These are phyloP conservation scores for Gopherus evgoodei DNA, from an alignment of 2,113 vertebrate genomes.

Conservation along the genomic window DNA sequence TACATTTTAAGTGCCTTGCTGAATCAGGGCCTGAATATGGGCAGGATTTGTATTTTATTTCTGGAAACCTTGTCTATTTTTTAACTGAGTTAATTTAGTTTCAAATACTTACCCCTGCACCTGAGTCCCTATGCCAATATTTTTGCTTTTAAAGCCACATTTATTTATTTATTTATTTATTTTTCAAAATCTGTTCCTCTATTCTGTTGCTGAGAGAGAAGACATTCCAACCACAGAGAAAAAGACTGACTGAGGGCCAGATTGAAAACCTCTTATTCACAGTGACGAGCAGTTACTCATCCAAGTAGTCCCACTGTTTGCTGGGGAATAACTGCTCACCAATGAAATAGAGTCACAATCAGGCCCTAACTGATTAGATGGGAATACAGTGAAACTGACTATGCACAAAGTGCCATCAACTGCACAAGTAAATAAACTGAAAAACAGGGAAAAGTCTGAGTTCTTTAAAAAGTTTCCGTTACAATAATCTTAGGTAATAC, in stretches of 20 bases:
- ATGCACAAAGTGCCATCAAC: neutral
- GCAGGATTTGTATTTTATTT: neutral
- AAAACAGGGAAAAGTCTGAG: neutral
- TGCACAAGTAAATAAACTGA: neutral
- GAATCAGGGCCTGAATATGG: neutral
- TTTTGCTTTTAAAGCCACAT: neutral
- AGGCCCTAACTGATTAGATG: neutral
- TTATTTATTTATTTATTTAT: neutral
- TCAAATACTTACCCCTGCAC: neutral
- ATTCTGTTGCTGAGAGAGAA: neutral
- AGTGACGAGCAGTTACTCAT: neutral
- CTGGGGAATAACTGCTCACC: neutral
- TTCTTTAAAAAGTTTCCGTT: neutral
- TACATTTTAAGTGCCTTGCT: neutral
- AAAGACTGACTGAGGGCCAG: accelerated
- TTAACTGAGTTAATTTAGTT: neutral
- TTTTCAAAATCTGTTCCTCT: neutral
- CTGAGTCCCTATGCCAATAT: accelerated
- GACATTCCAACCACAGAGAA: neutral
- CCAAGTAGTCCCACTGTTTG: accelerated
- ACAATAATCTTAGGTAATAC: neutral
- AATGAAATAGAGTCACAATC: neutral
- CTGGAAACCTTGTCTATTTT: neutral
- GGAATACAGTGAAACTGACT: neutral
- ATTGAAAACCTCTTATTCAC: neutral